phyloP scores from a whole-genome alignment of 2,113 vertebrate species.

The Hemiscyllium ocellatum region DNA sequence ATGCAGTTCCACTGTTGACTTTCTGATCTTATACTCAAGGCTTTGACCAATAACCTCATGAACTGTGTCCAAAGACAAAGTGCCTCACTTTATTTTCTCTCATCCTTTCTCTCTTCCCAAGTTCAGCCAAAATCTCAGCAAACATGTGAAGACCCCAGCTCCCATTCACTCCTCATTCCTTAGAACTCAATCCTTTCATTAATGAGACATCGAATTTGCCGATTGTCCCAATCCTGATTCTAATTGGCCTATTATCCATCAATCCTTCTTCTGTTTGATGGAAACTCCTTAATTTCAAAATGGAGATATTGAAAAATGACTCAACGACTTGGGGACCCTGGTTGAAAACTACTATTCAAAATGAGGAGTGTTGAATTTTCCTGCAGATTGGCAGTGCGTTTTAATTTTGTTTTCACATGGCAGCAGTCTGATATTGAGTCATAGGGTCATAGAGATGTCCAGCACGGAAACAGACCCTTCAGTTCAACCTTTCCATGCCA shows the following conservation, averaged over 20 bases:
- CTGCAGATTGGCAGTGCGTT: no score
- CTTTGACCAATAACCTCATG: not conserved
- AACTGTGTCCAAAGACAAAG: not conserved
- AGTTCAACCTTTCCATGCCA: no score
- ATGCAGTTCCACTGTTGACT: not conserved
- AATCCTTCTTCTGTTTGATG: not conserved
- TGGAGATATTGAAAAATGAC: no score
- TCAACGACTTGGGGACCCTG: no score
- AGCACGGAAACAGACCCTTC: no score
- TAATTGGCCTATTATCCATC: not conserved
- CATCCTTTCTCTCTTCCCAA: not conserved
- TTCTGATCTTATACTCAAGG: not conserved
- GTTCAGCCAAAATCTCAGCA: not conserved
- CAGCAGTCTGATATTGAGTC: no score
- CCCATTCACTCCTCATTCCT: not conserved
- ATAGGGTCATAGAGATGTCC: no score
- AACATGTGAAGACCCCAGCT: not conserved
- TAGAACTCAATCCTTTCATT: not conserved
- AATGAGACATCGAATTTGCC: not conserved
- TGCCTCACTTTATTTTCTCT: not conserved
- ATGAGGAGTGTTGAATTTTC: no score
- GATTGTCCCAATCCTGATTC: not conserved
- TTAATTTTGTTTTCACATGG: no score
- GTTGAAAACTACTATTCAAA: no score
- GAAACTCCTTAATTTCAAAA: not conserved